Percentiles rank a stretch among this genome's conserved stretches.
Evolutionary conservation across 2,888 invertebrate genomes (phyloP).

Genomic region (Nomada goodeniana): DNA sequence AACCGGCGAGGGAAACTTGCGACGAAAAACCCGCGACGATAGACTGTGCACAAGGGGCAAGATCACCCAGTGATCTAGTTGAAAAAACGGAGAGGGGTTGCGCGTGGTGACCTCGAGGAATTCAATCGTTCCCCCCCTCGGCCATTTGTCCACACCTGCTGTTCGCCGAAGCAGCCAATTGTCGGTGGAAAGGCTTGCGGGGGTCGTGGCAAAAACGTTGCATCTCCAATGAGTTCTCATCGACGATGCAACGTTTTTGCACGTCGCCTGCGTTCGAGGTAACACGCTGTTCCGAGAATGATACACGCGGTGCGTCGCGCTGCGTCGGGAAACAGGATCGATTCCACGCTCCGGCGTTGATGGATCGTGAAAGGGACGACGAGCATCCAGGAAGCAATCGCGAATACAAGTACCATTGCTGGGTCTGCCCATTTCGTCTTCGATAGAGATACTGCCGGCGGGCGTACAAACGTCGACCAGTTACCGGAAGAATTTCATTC

Average conservation of each 20-base stretch:
- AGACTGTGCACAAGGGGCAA: slow-evolving; percentile 29
- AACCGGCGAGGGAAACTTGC: slow-evolving; percentile 40
- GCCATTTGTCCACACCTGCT: slow-evolving; percentile 68
- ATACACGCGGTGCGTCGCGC: slow-evolving; percentile 20
- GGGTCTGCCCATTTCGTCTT: too few species aligned
- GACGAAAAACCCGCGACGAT: slow-evolving; percentile 27
- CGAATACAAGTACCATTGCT: not conserved
- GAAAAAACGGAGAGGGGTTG: slow-evolving; percentile 32
- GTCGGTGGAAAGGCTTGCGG: slow-evolving; percentile 42
- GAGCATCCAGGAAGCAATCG: slow-evolving; percentile 29
- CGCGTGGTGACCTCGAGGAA: slow-evolving; percentile 38
- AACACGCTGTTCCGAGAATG: slow-evolving; percentile 63
- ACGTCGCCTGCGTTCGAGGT: slow-evolving; percentile 60
- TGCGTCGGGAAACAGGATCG: slow-evolving; percentile 48
- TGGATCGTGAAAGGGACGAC: slow-evolving; percentile 35
- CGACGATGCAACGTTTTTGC: slow-evolving; percentile 71
- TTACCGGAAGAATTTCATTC: too few species aligned
- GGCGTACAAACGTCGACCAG: not conserved
- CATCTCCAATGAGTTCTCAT: slow-evolving; percentile 67
- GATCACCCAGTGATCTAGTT: slow-evolving; percentile 56
- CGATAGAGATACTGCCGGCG: too few species aligned
- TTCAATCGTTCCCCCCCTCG: slow-evolving; percentile 46
- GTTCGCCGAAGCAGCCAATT: slow-evolving; percentile 65
- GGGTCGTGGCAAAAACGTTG: slow-evolving; percentile 56
- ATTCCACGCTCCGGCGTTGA: slow-evolving; percentile 27